phyloP scores from a whole-genome alignment of 2,888 invertebrate genomes.

The Andricus curvator region DNA sequence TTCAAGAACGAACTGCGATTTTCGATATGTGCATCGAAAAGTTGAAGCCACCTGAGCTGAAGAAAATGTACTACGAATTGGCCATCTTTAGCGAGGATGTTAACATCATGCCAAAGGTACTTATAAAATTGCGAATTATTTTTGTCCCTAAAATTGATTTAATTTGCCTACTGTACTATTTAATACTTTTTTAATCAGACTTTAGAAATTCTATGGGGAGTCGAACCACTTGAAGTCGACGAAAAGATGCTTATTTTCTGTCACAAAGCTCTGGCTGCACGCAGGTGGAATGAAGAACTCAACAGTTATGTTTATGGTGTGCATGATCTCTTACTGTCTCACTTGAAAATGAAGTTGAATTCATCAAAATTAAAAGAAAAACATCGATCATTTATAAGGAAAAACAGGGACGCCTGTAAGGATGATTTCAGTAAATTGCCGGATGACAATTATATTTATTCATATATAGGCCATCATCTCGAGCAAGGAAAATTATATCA shows the following conservation, averaged over 20 bases:
- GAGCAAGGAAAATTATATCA: slow-evolving; percentile 80
- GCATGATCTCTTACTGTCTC: slow-evolving; percentile 84
- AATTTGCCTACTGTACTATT: not conserved
- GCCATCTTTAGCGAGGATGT: slow-evolving; percentile 85
- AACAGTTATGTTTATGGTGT: slow-evolving; percentile 85
- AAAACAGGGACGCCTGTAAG: slow-evolving; percentile 80
- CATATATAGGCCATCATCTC: slow-evolving; percentile 86
- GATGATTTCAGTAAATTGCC: slow-evolving; percentile 81
- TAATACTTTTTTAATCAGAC: slow-evolving; percentile 70
- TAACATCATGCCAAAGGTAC: slow-evolving; percentile 82
- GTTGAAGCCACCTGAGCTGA: slow-evolving; percentile 77
- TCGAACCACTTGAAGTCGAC: slow-evolving; percentile 79
- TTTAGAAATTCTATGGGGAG: slow-evolving; percentile 80
- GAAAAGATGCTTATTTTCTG: slow-evolving; percentile 83
- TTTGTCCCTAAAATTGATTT: not conserved
- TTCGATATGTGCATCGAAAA: slow-evolving; percentile 82
- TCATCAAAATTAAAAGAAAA: slow-evolving; percentile 78
- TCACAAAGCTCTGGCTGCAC: slow-evolving; percentile 84
- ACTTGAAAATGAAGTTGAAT: slow-evolving; percentile 79
- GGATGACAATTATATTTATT: slow-evolving; percentile 86
- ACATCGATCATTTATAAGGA: slow-evolving; percentile 82
- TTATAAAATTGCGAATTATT: not conserved
- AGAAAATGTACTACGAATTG: slow-evolving; percentile 81
- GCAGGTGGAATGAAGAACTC: slow-evolving; percentile 82
- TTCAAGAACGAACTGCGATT: slow-evolving; percentile 68